Percentiles rank a stretch among this genome's conserved stretches.
These are phyloP conservation scores for Tenthredo distinguenda DNA, from an alignment of 2,888 invertebrate species.

Conservation along the genomic window DNA sequence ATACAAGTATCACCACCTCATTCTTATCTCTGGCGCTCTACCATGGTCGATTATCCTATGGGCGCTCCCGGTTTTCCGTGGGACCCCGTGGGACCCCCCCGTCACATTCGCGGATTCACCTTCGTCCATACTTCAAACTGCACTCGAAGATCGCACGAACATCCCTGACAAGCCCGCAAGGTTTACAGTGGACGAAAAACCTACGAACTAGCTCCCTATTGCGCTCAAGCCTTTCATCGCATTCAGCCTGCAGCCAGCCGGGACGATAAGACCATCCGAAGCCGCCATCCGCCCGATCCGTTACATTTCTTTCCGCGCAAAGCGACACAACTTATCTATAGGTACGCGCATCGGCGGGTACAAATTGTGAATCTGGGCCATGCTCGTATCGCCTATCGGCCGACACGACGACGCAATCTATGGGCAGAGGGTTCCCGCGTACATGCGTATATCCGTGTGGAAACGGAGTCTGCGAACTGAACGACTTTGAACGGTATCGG, in stretches of 20 bases:
- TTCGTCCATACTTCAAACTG: neutral
- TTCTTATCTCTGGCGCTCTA: neutral
- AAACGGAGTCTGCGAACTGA: neutral
- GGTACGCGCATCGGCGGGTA: neutral
- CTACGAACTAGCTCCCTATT: neutral
- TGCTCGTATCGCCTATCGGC: neutral
- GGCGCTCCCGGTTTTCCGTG: neutral
- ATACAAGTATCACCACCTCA: neutral
- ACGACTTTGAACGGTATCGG: constrained; percentile 14
- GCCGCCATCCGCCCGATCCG: neutral
- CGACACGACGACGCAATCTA: constrained; percentile 32
- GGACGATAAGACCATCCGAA: neutral
- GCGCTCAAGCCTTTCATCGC: neutral
- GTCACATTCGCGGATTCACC: neutral
- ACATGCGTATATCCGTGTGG: neutral
- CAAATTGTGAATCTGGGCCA: neutral
- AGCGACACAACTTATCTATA: no score
- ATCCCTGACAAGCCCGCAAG: neutral
- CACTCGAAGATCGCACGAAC: neutral
- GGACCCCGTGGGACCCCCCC: neutral
- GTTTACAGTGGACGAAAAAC: neutral
- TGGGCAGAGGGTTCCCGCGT: neutral
- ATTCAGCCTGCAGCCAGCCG: no score
- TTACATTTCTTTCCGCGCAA: neutral
- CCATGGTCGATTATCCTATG: neutral